These are phyloP conservation scores for Rhogogaster chlorosoma DNA, from an alignment of 2,888 invertebrate genomes.

Conservation along the genomic window DNA sequence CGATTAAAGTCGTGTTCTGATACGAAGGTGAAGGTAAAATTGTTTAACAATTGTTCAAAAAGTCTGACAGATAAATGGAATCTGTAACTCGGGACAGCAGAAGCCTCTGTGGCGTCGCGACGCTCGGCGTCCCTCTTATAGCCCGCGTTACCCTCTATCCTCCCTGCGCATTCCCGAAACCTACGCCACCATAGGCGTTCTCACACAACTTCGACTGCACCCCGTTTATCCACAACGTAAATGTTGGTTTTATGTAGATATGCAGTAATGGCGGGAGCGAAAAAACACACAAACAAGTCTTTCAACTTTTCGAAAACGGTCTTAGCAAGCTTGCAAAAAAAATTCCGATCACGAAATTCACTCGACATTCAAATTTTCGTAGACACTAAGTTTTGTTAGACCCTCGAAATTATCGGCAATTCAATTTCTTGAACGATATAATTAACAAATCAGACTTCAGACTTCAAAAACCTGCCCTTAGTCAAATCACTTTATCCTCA, in stretches of 20 bases:
- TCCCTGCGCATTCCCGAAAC: constrained; percentile 66
- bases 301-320: background rate
- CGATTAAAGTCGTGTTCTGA: constrained; percentile 38
- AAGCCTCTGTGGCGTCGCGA: constrained; percentile 67
- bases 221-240: constrained; percentile 42
- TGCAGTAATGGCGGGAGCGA: background rate
- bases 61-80: constrained; percentile 26
- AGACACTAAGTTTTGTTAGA: background rate
- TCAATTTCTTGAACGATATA: background rate
- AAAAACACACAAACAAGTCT: background rate
- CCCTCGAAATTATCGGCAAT: background rate
- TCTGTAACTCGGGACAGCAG: constrained; percentile 58
- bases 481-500: background rate
- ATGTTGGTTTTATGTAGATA: constrained; percentile 45
- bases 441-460: background rate
- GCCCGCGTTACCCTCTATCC: constrained; percentile 57
- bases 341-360: background rate
- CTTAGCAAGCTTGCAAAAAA: background rate
- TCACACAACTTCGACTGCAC: constrained; percentile 39
- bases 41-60: background rate
- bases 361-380: background rate
- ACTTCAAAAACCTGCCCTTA: background rate
- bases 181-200: constrained; percentile 50
- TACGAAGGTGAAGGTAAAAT: constrained; percentile 32
- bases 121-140: constrained; percentile 69